These are phyloP conservation scores for Anableps anableps DNA, from an alignment of 2,797 vertebrate genomes.

Conservation along the genomic window DNA sequence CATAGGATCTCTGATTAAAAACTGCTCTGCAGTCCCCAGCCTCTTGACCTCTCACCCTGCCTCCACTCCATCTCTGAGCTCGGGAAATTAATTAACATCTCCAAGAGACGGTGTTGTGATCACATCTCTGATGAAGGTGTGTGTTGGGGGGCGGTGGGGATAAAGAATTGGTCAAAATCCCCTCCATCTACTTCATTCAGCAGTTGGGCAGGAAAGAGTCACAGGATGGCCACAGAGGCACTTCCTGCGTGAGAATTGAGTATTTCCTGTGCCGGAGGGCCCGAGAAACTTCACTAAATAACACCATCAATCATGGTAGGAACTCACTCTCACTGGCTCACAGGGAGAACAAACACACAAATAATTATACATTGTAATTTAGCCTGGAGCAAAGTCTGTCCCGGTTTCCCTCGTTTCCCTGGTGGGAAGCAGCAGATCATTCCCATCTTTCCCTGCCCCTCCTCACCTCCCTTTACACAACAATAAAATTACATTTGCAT, in stretches of 20 bases:
- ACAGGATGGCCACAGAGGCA: conserved; percentile 82
- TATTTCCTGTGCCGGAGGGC: conserved; percentile 87
- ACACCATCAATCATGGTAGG: conserved; percentile 88
- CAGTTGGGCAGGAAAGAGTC: conserved; percentile 69
- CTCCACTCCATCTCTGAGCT: conserved; percentile 91
- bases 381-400: conserved; percentile 73
- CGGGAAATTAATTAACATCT: conserved; percentile 97
- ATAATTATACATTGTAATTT: conserved; percentile 75
- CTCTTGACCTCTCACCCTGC: conserved; percentile 91
- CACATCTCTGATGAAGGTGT: conserved; percentile 75
- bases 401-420: conserved; percentile 79
- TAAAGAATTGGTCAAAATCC: conserved; percentile 76
- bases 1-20: conserved; percentile 97
- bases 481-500: conserved; percentile 89
- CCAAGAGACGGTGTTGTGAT: conserved; percentile 84
- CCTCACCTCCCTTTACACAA: conserved; percentile 60
- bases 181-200: conserved; percentile 54
- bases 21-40: conserved; percentile 92
- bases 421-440: conserved; percentile 85
- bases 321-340: conserved; percentile 71
- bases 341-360: conserved; percentile 72
- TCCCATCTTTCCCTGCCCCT: conserved; percentile 66
- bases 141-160: background rate
- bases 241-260: conserved; percentile 88
- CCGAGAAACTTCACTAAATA: conserved; percentile 87